Evolutionary conservation across 1,140 invertebrate species (phyloP), one percentile per base, ranked within the genome.

Genomic region (Heliconius eleuchia): DNA sequence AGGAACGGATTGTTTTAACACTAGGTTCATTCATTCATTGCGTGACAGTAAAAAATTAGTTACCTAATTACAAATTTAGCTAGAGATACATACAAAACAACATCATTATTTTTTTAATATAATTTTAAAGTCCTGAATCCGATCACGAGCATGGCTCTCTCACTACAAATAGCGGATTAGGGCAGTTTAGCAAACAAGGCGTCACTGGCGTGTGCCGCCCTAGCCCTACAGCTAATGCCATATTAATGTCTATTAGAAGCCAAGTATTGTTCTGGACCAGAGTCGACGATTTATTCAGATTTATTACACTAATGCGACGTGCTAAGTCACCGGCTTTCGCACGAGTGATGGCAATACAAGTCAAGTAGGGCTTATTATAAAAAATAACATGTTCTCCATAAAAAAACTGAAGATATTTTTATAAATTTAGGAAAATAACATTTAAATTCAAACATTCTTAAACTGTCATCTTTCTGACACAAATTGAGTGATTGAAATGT

Each of bases 121-220:
- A 9, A 16, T 60, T 60, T 60, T 16, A 1, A 66, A 57, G 13
- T 66, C 60, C 60, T 66, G n/a, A 66, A 66, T 52, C 42, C 37
- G 3, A 3, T n/a, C 23, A 66, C 60, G 13, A 66, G 3, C n/a
- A 77, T 80, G 79, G 79, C 76, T 39, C 72, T n/a, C 79, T 9
- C 52, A 73, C 19, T 80, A 94, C 93, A 93, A 94, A 93, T 94
- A 91, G 93, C 87, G 91, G 93, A 93, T 94, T 94, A 94, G 93
- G 92, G 91, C 93, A 94, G 93, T 94, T 94, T 93, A 91, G 90
- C 92, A 94, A 94, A 94, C 93, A 94, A 94, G 92, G 92, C 91
- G 93, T 91, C 88, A 80, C 87, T 86, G 86, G 84, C 92, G 91
- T 88, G 90, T 87, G 91, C 87, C 87, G 84, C 70, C 91, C 89